A percentile compares a stretch with the other conserved stretches of the same genome.
Evolutionary conservation across 1,140 invertebrate genomes (phyloP).

Genomic region (Lepidurus apus): DNA sequence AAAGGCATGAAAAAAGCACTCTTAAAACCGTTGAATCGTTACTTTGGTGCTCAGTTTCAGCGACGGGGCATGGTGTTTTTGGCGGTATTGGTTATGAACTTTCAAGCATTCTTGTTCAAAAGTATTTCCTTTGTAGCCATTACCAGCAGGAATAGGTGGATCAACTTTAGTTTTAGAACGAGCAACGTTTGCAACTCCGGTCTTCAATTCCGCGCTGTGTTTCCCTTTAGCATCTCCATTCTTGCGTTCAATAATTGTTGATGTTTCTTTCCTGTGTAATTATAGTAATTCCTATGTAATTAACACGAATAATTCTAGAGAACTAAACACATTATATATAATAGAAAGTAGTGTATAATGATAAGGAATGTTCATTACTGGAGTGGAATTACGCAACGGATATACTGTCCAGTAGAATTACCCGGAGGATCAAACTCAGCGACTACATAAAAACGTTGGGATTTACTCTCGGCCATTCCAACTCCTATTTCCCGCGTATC

Average conservation of each 20-base stretch:
- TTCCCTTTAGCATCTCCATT: no score
- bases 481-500: conserved; percentile 64
- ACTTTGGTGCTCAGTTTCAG: conserved; percentile 66
- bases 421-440: conserved; percentile 81
- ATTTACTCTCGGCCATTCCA: conserved; percentile 56
- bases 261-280: no score
- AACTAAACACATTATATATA: no score
- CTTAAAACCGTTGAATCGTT: conserved; percentile 37
- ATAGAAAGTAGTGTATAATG: background rate
- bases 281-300: no score
- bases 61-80: conserved; percentile 61
- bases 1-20: conserved; percentile 36
- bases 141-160: background rate
- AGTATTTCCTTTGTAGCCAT: background rate
- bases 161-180: no score
- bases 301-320: no score
- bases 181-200: no score
- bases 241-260: no score
- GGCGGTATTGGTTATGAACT: conserved; percentile 70
- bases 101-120: conserved; percentile 60
- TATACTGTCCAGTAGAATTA: conserved; percentile 66
- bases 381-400: conserved; percentile 55
- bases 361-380: background rate
- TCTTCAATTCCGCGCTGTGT: no score
- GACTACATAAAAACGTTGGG: conserved; percentile 58